Percentiles rank a stretch among this genome's conserved stretches.
Evolutionary conservation across 2,797 vertebrate species (phyloP).

Genomic region (Poecilia velifera): DNA sequence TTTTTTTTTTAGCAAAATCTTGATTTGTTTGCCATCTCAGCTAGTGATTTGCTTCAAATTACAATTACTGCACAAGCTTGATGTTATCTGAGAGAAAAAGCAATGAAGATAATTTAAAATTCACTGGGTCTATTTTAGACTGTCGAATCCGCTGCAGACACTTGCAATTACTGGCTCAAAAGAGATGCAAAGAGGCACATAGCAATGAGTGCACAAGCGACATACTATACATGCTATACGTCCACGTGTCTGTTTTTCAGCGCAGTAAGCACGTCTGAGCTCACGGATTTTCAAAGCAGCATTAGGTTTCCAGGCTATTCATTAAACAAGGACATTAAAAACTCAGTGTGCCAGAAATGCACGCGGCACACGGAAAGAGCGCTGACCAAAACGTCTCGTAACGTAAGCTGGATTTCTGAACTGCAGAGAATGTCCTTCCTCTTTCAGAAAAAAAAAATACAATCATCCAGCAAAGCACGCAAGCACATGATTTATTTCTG

Average conservation of each 20-base stretch:
- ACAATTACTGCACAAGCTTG: not conserved
- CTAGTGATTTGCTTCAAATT: conserved; percentile 7
- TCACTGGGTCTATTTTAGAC: not conserved
- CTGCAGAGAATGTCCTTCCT: conserved; percentile 32
- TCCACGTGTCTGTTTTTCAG: conserved; percentile 9
- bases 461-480: conserved; percentile 61
- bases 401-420: conserved; percentile 26
- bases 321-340: conserved; percentile 35
- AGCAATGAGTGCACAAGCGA: conserved; percentile 28
- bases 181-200: conserved; percentile 18
- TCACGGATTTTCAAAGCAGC: conserved; percentile 26
- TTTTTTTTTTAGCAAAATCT: not conserved
- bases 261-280: conserved; percentile 4
- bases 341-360: conserved; percentile 5
- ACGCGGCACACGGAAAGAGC: conserved; percentile 6
- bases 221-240: conserved; percentile 5
- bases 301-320: conserved; percentile 11
- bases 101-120: conserved; percentile 13
- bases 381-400: conserved; percentile 21
- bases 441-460: conserved; percentile 63
- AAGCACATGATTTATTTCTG: conserved; percentile 80
- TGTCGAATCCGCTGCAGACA: conserved; percentile 10
- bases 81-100: conserved; percentile 20
- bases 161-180: conserved; percentile 25
- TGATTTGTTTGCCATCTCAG: conserved; percentile 12